These are phyloP conservation scores for Zhengitettix transpicula DNA, from an alignment of 2,888 invertebrate species.

Conservation along the genomic window DNA sequence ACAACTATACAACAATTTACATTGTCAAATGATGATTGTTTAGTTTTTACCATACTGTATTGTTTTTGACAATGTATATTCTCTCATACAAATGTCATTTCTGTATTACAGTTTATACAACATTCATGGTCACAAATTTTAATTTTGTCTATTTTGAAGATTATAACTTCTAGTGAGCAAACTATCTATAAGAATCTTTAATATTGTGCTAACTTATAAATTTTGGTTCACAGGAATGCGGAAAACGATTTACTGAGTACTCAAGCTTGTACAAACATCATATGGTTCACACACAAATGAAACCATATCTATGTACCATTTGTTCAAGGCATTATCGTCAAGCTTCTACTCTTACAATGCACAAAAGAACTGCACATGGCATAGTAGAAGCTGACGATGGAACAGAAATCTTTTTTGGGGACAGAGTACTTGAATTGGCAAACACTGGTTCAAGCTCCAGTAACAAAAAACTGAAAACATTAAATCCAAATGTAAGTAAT, in stretches of 20 bases:
- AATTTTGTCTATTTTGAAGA: too few relatives aligned
- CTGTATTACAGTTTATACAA: too few relatives aligned
- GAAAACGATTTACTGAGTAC: conserved; percentile 49
- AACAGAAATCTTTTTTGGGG: conserved; percentile 13
- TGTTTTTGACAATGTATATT: too few relatives aligned
- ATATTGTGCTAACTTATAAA: not conserved
- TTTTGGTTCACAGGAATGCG: conserved; percentile 30
- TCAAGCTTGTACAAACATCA: conserved; percentile 52
- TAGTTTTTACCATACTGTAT: too few relatives aligned
- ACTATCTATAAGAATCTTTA: not conserved
- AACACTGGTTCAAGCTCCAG: conserved; percentile 7
- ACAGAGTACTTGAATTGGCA: conserved; percentile 11
- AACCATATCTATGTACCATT: conserved; percentile 37
- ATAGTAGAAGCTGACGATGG: conserved; percentile 14
- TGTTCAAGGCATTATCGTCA: conserved; percentile 43
- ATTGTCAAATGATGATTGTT: too few relatives aligned
- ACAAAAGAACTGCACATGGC: conserved; percentile 40
- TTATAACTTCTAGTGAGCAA: too few relatives aligned
- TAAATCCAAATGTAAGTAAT: conserved; percentile 8
- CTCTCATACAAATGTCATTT: too few relatives aligned
- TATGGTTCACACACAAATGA: conserved; percentile 39
- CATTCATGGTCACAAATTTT: too few relatives aligned
- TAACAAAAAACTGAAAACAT: conserved; percentile 8
- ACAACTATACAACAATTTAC: too few relatives aligned
- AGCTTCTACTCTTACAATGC: conserved; percentile 40